Percentiles rank a stretch among this genome's conserved stretches.
These are phyloP conservation scores for Peromyscus californicus DNA, from an alignment of 2,113 vertebrate species.

Conservation along the genomic window DNA sequence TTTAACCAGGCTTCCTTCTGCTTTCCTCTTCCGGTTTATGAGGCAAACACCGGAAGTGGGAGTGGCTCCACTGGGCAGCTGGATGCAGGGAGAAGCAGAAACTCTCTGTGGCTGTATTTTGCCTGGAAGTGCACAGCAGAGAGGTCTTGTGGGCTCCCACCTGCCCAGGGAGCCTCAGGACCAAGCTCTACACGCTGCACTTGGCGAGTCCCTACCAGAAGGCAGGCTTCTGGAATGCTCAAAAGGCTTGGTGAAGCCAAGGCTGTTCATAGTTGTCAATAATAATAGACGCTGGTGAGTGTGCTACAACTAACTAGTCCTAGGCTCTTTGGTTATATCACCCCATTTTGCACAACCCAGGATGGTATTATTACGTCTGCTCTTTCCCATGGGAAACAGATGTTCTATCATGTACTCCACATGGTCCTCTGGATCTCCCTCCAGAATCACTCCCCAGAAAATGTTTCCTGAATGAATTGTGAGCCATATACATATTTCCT, in stretches of 20 bases:
- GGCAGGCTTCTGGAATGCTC: no score
- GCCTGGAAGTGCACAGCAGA: not conserved
- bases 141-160: fast-evolving
- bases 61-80: not conserved
- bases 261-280: fast-evolving
- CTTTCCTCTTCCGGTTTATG: not conserved
- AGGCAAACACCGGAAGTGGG: no score
- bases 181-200: not conserved
- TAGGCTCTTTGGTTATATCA: not conserved
- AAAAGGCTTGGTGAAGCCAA: not conserved
- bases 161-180: not conserved
- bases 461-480: not conserved
- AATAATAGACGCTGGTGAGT: fast-evolving
- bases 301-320: not conserved
- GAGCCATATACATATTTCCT: not conserved
- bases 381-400: not conserved
- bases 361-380: not conserved
- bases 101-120: not conserved
- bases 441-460: not conserved
- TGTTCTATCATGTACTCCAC: not conserved
- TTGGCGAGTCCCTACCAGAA: not conserved
- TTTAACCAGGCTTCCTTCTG: fast-evolving
- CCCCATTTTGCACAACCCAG: not conserved
- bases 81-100: not conserved
- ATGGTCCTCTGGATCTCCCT: not conserved